Evolutionary conservation across 2,797 vertebrate genomes (phyloP).

Genomic region (Cyprinodon diabolis): DNA sequence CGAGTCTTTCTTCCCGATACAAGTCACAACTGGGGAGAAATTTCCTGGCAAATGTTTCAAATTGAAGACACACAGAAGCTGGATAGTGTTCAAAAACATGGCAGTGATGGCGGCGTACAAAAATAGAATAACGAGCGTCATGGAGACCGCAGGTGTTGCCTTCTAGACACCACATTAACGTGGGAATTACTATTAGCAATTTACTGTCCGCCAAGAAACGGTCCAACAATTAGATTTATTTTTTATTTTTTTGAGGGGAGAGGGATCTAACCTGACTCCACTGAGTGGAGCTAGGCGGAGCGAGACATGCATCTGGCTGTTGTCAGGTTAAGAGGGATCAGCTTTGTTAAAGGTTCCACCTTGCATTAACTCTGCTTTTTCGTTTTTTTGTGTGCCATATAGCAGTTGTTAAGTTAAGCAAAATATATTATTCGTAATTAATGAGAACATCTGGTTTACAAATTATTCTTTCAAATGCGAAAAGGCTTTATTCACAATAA

Average conservation of each 20-base stretch:
- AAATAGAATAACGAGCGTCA: constrained; percentile 15
- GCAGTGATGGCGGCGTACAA: constrained; percentile 24
- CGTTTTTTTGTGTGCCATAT: neutral
- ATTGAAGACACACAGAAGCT: neutral
- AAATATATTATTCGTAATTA: neutral
- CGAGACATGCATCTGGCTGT: too few species aligned
- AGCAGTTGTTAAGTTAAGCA: neutral
- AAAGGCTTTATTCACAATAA: neutral
- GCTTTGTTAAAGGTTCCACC: neutral
- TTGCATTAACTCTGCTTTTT: neutral
- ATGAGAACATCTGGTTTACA: neutral
- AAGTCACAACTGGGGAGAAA: neutral
- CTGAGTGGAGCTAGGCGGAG: too few species aligned
- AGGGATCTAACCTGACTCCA: too few species aligned
- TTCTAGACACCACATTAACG: neutral
- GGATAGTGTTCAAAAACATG: neutral
- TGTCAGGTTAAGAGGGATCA: too few species aligned
- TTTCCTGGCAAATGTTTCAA: neutral
- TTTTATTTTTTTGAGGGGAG: neutral
- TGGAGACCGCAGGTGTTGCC: constrained; percentile 9
- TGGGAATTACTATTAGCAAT: neutral
- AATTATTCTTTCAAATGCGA: neutral
- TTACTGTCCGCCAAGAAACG: rapidly evolving
- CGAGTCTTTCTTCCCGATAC: neutral
- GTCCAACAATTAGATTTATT: neutral